phyloP scores from a whole-genome alignment of 2,113 vertebrate genomes.

The Neofelis nebulosa region DNA sequence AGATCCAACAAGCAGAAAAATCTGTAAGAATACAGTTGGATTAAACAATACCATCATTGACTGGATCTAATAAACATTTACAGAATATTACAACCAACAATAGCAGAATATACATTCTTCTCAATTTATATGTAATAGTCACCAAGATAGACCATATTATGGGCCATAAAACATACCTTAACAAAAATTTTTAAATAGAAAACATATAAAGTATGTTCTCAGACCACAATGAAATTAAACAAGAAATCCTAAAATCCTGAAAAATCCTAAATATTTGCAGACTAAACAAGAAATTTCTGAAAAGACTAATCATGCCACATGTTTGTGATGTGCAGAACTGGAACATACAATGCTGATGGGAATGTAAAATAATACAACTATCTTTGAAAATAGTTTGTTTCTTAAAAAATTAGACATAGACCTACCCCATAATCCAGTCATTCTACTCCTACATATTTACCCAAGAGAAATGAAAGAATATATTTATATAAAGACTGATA shows the following conservation, averaged over 20 bases:
- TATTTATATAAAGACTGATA: not conserved
- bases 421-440: not conserved
- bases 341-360: not conserved
- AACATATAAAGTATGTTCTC: not conserved
- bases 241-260: not conserved
- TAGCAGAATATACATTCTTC: not conserved
- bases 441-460: not conserved
- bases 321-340: not conserved
- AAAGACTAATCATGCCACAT: not conserved
- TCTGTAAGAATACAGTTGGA: not conserved
- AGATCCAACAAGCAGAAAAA: not conserved
- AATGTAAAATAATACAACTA: not conserved
- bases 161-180: not conserved
- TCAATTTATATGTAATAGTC: not conserved
- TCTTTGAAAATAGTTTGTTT: not conserved
- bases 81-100: not conserved
- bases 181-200: not conserved
- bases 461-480: not conserved
- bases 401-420: slow-evolving; percentile 12
- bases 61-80: not conserved
- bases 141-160: not conserved
- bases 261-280: not conserved
- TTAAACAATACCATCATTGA: not conserved
- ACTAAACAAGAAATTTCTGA: not conserved
- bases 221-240: slow-evolving; percentile 5